Evolutionary conservation across 2,888 invertebrate species (phyloP), one percentile per base, ranked within the genome.

Genomic region (Lymantria dispar): DNA sequence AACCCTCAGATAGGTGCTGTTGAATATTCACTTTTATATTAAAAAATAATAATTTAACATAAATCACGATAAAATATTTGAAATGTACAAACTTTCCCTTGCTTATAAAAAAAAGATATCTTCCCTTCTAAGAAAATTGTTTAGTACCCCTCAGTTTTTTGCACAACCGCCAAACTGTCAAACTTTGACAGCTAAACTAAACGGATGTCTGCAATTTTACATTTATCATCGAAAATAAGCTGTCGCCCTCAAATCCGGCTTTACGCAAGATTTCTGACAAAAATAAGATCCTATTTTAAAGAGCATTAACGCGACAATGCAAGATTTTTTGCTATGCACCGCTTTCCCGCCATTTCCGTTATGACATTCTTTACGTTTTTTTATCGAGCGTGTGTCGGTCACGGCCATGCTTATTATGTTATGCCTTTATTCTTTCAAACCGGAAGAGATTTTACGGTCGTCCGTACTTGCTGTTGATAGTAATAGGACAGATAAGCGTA

Each of bases 161-260:
- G 72, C 63, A 58, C 43, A 47, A 58, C 56, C 61, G 53, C 53
- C 62, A 59, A 60, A 60, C 57, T 64, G 67, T 70, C 72, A 66
- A 66, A 63, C 46, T 63, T 53, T 71, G 72, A 70, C 74, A 66
- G 62, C 61, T 56, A 56, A 61, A 63, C 51, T 57, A 50, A 63
- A 56, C 74, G 76, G 76, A 76, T 67, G 74, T 67, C 56, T 64
- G 67, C 65, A 69, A 76, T 76, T 69, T 73, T 64, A 64, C 64
- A 72, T 68, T 72, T 65, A 58, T 59, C 52, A 37, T 45, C 48
- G 15, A 67, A 74, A 76, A 71, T 71, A 69, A 73, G 69, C 64
- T 69, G 68, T 73, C 64, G 66, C 48, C 30, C 58, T 58, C 58
- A 61, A 68, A 63, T 62, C 70, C 68, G 68, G 71, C 60, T 70